Evolutionary conservation across 2,113 vertebrate species (phyloP), one percentile per base, ranked within the genome.

Genomic region (Chaenocephalus aceratus): DNA sequence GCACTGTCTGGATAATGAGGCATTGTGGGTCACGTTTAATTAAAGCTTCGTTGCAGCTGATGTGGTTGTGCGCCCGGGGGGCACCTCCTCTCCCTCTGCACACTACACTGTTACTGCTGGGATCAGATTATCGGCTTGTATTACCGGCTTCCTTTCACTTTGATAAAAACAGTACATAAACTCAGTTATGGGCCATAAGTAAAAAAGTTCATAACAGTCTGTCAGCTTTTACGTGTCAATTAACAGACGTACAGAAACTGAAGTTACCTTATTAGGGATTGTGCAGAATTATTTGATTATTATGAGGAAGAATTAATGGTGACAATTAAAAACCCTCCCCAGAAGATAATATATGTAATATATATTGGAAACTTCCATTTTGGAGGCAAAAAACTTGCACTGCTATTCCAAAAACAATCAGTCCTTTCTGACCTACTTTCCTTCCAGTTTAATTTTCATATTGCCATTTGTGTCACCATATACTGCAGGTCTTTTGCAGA

Each of bases 21-120:
- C 77, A 84, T 88, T 86, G 88, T 89, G 87, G 92, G 92, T 92
- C 89, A 89, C 45, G 63, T 80, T 90, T 93, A 93, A 93, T 93
- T 92, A 88, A 87, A 89, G 57, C 86, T 76, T 84, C 67, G 73
- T 79, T 59, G 80, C 49, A 68, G 64, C 46, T 64, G 81, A 72
- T 48, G 69, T 44, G 5, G 53, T 45, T 66, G 60, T 36, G 14
- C 3, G 30, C 30, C 30, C 3, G 26, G 26, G 26, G 26, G 26
- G 44, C 61, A 59, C 57, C 13, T 12, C 56, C 57, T 1, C 30
- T 23, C 30, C 30, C 68, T 15, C 63, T 23, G 36, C 52, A 64
- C 34, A 44, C 9, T 46, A 5, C 14, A 14, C 48, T 49, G 48
- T 36, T 71, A 45, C 71, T 56, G 77, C 36, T 0, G 23, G 63